A percentile compares a stretch with the other conserved stretches of the same genome.
These are phyloP conservation scores for Poeciliopsis turneri DNA, from an alignment of 2,797 vertebrate species.

Conservation along the genomic window DNA sequence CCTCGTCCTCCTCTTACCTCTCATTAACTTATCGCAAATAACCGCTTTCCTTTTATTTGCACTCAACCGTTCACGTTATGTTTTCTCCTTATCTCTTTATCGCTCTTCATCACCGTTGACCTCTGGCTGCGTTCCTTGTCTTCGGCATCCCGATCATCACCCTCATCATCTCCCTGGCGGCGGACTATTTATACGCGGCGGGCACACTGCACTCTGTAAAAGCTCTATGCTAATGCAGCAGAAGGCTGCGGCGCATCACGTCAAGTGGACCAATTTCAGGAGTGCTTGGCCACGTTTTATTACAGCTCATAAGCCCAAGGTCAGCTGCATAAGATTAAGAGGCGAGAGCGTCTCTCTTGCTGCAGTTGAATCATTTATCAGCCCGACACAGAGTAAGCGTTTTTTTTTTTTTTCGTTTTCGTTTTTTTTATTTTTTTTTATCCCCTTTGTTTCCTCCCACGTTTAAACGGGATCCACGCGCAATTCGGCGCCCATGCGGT, in stretches of 20 bases:
- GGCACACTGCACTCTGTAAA: constrained; percentile 60
- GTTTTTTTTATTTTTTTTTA: too few relatives aligned
- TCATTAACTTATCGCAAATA: constrained; percentile 48
- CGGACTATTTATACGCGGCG: constrained; percentile 62
- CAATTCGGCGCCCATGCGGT: constrained; percentile 22
- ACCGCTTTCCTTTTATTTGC: constrained; percentile 32
- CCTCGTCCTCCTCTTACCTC: constrained; percentile 42
- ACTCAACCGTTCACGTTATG: constrained; percentile 40
- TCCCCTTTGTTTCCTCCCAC: constrained; percentile 25
- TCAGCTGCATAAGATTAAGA: constrained; percentile 81
- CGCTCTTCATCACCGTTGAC: constrained; percentile 39
- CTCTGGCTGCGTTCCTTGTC: constrained; percentile 51
- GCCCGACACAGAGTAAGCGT: constrained; percentile 31
- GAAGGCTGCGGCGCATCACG: constrained; percentile 63
- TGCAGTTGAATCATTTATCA: constrained; percentile 77
- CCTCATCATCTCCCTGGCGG: constrained; percentile 54
- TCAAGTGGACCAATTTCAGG: constrained; percentile 79
- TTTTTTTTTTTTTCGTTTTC: background rate
- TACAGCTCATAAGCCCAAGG: constrained; percentile 85
- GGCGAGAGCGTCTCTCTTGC: constrained; percentile 61
- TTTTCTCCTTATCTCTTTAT: constrained; percentile 40
- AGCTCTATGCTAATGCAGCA: constrained; percentile 71
- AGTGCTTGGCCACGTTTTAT: constrained; percentile 83
- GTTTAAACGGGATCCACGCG: constrained; percentile 31
- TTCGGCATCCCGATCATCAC: constrained; percentile 54